Conservation (phyloP, 2,888 invertebrate genomes). For the Zootermopsis nevadensis region DNA sequence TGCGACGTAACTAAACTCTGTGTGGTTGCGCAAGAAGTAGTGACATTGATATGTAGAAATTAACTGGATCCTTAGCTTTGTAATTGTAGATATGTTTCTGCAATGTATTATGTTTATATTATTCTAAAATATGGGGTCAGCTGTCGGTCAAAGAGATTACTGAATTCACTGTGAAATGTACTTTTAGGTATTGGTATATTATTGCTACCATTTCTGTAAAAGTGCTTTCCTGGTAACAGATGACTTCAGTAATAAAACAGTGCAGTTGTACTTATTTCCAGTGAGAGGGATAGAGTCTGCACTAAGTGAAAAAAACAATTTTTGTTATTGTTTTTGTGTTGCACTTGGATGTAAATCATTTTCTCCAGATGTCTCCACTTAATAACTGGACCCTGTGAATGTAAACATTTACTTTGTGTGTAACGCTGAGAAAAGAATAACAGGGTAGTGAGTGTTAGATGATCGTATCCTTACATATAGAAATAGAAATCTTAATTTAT, state of each 20-base stretch:
- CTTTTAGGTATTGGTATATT: neutral
- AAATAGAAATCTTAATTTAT: conserved; percentile 45
- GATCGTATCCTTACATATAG: conserved; percentile 47
- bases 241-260: conserved; percentile 43
- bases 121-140: conserved; percentile 33
- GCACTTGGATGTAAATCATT: conserved; percentile 1
- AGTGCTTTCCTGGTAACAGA: conserved; percentile 32
- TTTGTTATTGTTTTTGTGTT: neutral
- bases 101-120: conserved; percentile 37
- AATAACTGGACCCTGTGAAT: conserved; percentile 16
- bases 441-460: conserved; percentile 52
- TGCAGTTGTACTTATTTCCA: conserved; percentile 32
- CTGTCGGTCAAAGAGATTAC: neutral
- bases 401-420: conserved; percentile 34
- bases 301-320: conserved; percentile 16
- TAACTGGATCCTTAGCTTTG: conserved; percentile 24
- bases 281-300: conserved; percentile 13
- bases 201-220: neutral
- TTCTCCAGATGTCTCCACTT: neutral
- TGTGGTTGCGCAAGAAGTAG: neutral
- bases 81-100: conserved; percentile 22
- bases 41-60: conserved; percentile 18
- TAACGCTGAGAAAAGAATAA: conserved; percentile 46
- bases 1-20: neutral
- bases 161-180: neutral